Percentiles rank a stretch among this genome's conserved stretches.
These are phyloP conservation scores for Chlamydotis undulata DNA, from an alignment of 2,113 vertebrate genomes.

Conservation along the genomic window DNA sequence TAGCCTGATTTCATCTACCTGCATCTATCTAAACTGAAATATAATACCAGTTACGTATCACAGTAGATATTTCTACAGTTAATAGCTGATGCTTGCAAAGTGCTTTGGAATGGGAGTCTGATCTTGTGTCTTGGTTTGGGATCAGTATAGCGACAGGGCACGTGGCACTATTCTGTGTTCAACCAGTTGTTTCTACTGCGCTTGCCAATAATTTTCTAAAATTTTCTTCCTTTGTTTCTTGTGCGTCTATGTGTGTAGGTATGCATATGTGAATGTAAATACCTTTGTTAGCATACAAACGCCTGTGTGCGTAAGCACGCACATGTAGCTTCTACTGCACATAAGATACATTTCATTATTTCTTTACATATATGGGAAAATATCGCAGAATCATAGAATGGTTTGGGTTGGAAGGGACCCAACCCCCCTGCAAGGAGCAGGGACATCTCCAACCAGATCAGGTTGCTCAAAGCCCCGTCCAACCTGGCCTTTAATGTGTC, in stretches of 20 bases:
- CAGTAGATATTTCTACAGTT: not conserved
- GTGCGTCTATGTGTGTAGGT: not conserved
- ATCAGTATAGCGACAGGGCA: rapidly evolving
- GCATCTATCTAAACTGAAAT: not conserved
- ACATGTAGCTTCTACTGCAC: not conserved
- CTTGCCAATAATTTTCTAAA: not conserved
- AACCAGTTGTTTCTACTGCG: not conserved
- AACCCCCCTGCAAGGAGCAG: too few species aligned
- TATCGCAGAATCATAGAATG: too few species aligned
- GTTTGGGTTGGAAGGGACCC: too few species aligned
- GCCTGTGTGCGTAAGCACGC: rapidly evolving
- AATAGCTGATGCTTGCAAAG: not conserved
- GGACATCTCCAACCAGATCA: too few species aligned
- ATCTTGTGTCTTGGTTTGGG: not conserved
- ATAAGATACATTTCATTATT: not conserved
- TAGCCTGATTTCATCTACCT: not conserved
- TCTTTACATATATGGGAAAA: not conserved
- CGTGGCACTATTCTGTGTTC: not conserved
- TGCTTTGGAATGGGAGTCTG: not conserved
- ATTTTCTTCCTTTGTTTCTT: not conserved
- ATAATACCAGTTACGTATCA: not conserved
- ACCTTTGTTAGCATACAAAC: not conserved
- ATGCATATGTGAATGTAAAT: not conserved
- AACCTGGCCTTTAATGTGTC: too few species aligned
- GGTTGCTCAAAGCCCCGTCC: too few species aligned